These are phyloP conservation scores for Eupithecia subumbrata DNA, from an alignment of 2,888 invertebrate genomes.

Conservation along the genomic window DNA sequence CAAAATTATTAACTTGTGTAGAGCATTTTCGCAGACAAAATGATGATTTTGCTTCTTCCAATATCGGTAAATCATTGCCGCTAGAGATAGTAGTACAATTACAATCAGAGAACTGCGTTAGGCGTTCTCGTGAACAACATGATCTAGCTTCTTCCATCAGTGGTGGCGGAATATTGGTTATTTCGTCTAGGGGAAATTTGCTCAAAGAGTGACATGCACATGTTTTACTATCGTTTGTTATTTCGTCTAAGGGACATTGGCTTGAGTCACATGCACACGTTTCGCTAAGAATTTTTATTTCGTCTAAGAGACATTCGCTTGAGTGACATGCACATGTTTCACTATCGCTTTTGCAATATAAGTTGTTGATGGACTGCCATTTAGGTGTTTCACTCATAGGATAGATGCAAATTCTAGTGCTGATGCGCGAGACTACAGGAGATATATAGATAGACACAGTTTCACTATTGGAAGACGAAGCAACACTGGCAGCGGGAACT, in stretches of 20 bases:
- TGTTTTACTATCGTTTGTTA: too few relatives aligned
- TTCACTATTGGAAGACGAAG: slow-evolving; percentile 7
- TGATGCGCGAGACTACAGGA: background rate
- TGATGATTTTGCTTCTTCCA: background rate
- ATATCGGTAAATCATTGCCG: background rate
- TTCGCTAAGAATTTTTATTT: too few relatives aligned
- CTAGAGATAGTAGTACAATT: background rate
- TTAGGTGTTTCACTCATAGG: slow-evolving; percentile 1
- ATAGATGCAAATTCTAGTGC: background rate
- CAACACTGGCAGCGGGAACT: background rate
- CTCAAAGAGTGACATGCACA: too few relatives aligned
- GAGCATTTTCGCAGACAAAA: background rate
- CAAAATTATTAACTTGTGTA: background rate
- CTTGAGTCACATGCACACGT: too few relatives aligned
- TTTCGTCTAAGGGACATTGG: too few relatives aligned
- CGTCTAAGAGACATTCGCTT: too few relatives aligned
- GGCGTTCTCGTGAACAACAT: slow-evolving; percentile 1
- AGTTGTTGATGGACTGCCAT: slow-evolving; percentile 4
- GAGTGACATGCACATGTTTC: too few relatives aligned
- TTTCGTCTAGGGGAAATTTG: too few relatives aligned
- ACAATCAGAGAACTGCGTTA: background rate
- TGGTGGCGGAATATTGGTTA: background rate
- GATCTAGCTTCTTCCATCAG: slow-evolving; percentile 1
- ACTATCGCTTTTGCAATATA: background rate
- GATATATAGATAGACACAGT: background rate